Base-by-base conservation (phyloP, 2,113 vertebrate genomes). In the Strigops habroptila region DNA sequence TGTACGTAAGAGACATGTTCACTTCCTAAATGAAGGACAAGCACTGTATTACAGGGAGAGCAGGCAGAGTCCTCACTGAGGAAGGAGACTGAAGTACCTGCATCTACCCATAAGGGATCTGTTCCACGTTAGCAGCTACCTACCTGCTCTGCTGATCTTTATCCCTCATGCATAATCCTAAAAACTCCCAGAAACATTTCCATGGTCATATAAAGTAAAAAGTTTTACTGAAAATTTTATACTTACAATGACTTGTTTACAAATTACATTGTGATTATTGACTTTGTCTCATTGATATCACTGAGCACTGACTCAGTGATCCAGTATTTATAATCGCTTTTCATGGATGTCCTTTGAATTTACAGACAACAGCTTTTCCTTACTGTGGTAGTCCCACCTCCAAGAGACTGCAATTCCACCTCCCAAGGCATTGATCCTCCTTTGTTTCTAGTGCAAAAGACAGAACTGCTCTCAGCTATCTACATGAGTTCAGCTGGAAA, bases 1-100 rank as follows among this genome's bases (percentile, higher is more conserved):
- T 22, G 12, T 31, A 44, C 8, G 9, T 24, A 35, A 41, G 41
- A 79, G 33, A 43, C 0, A 3, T 1, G 1, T 55, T 17, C 33
- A 37, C 39, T 12, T 35, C 14, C 22, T 48, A 44, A 78, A 73
- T 19, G 10, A 68, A 53, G 21, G 41, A 14, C 16, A 57, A 41
- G 24, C 18, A 41, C 30, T n/a, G 9, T 22, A 4, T 37, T 74
- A 19, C 25, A 60, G 18, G 16, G 11, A 18, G 6, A 81, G 13
- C 11, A 28, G 14, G 9, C 9, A 39, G 13, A 43, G 31, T 62
- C 12, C n/a, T 67, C 46, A 19, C 8, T 0, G 2, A 55, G 33
- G 46, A 39, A 2, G 11, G 27, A 49, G 13, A 25, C 6, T 4
- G 28, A 78, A 55, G 39, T 62, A 64, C 7, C 10, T 1, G 1